A percentile compares a stretch with the other conserved stretches of the same genome.
These are phyloP conservation scores for Zalophus californianus DNA, from an alignment of 2,797 vertebrate species.

Conservation along the genomic window DNA sequence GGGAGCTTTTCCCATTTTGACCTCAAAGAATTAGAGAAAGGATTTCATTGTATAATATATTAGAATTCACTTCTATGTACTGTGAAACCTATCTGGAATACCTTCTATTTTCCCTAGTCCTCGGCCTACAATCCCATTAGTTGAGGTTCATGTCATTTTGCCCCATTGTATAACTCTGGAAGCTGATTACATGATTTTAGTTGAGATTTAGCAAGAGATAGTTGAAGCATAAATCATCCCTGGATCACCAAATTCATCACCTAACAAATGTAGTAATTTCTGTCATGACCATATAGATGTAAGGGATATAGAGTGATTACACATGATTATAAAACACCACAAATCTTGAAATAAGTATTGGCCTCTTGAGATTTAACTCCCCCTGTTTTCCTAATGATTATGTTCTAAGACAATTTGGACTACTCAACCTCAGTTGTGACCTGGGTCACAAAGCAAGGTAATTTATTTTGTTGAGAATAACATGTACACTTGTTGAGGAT, in stretches of 20 bases:
- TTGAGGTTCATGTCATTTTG: not conserved
- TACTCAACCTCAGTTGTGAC: not conserved
- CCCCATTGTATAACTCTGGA: not conserved
- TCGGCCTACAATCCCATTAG: not conserved
- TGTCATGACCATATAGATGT: not conserved
- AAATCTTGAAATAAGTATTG: not conserved
- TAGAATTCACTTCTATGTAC: not conserved
- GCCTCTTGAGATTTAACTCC: not conserved
- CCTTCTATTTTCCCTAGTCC: not conserved
- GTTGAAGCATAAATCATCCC: not conserved
- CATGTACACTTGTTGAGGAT: not conserved
- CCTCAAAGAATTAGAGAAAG: not conserved
- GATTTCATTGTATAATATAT: not conserved
- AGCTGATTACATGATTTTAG: not conserved
- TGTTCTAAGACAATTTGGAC: not conserved
- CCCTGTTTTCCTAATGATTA: not conserved
- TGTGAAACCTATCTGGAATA: not conserved
- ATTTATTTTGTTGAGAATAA: not conserved
- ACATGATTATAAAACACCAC: not conserved
- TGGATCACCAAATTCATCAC: not conserved
- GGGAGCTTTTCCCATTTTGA: not conserved
- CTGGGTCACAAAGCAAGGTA: not conserved
- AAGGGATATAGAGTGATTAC: not conserved
- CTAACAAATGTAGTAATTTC: not conserved
- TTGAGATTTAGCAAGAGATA: not conserved